phyloP scores from a whole-genome alignment of 2,888 invertebrate species.

The Clostera curtula region DNA sequence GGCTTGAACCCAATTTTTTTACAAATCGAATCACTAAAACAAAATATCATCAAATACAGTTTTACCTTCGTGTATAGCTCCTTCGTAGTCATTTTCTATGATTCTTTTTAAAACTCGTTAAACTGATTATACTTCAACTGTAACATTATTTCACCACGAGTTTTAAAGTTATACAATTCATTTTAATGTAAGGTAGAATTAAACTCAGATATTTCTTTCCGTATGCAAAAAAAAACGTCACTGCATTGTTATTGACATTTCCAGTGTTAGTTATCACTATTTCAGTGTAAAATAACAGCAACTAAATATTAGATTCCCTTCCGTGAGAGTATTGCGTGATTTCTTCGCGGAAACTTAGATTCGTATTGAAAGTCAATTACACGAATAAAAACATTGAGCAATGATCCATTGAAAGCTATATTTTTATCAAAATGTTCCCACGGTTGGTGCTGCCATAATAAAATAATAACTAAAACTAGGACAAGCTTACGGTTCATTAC shows the following conservation, averaged over 20 bases:
- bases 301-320: constrained; percentile 7
- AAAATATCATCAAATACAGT: constrained; percentile 14
- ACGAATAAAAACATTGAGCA: constrained; percentile 35
- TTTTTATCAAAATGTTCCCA: constrained; percentile 52
- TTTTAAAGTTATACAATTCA: constrained; percentile 46
- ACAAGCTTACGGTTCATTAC: constrained; percentile 35
- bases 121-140: constrained; percentile 21
- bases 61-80: constrained; percentile 71
- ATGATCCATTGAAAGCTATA: constrained; percentile 54
- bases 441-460: constrained; percentile 45
- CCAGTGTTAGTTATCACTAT: constrained; percentile 41
- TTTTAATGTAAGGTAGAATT: constrained; percentile 63
- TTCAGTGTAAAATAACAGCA: constrained; percentile 15
- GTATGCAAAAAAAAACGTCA: constrained; percentile 67
- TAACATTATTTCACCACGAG: constrained; percentile 54
- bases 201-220: constrained; percentile 47
- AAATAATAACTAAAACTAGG: constrained; percentile 42
- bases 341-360: constrained; percentile 35
- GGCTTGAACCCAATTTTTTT: no score
- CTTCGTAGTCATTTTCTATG: constrained; percentile 72
- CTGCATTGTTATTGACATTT: constrained; percentile 53
- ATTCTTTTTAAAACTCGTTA: constrained; percentile 17
- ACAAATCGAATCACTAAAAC: constrained; percentile 20
- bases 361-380: constrained; percentile 42
- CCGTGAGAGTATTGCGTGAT: constrained; percentile 23